Base-by-base conservation (phyloP, 2,888 invertebrate species). In the Phragmatobia fuliginosa region DNA sequence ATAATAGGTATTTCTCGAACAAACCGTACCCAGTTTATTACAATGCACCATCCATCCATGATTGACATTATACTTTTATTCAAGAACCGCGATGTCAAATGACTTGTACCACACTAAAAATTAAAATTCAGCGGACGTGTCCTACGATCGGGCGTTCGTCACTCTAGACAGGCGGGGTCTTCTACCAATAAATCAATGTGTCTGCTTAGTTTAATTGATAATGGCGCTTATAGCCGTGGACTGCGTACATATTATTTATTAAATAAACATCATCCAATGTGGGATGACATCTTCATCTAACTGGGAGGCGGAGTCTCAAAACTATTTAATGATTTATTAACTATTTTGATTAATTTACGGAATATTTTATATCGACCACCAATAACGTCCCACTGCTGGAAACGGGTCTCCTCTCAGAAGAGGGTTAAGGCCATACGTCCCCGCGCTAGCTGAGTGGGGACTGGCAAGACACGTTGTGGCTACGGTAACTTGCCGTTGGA, bases 91-190 rank as follows among this genome's bases (percentile, higher is more conserved):
- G n/a, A 18, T 1, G 60, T 10, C 66, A 49, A 45, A 61, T 74
- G 0, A 0, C 69, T 79, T 73, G 41, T 0, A 69, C 82, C 73
- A 68, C 33, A 58, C 18, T 38, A n/a, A 11, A 68, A 11, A 84
- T 89, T 79, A 85, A 82, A 78, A 90, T 90, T 85, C 88, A 76
- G n/a, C 18, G 67, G 38, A 49, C 80, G 85, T 84, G 70, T 61
- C 70, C 63, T 71, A 76, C 78, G 76, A 81, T 78, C 83, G 76
- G 14, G 73, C 82, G 86, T 92, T 83, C 82, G 90, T 91, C 91
- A 90, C 85, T 70, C 62, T 56, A 67, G 91, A 91, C 92, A 91
- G 91, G 90, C 89, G 91, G 88, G 82, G 90, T 85, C 82, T 87
- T 82, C 76, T 72, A 75, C 70, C 75, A 63, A 85, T 92, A 91